Percentiles rank a stretch among this genome's conserved stretches.
Evolutionary conservation across 2,797 vertebrate species (phyloP).

Genomic region (Pseudomugil gertrudae): DNA sequence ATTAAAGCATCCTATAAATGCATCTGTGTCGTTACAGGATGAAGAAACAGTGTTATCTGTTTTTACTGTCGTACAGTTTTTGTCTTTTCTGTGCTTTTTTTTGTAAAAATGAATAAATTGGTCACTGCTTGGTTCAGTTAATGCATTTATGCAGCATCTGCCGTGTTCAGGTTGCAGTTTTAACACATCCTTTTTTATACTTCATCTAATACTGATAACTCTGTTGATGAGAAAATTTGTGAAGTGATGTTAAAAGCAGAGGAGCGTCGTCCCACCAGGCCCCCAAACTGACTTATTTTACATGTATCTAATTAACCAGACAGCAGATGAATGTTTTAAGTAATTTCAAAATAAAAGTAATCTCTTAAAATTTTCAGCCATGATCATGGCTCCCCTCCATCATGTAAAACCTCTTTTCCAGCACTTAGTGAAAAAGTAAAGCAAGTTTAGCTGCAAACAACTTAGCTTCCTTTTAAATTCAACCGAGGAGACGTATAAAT

Average conservation of each 20-base stretch:
- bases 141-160: background rate
- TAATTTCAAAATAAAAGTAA: constrained; percentile 25
- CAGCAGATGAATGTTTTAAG: constrained; percentile 6
- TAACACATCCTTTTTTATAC: background rate
- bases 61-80: no score
- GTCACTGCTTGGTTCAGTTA: background rate
- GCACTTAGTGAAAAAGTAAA: constrained; percentile 36
- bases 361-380: constrained; percentile 33
- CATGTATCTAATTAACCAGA: constrained; percentile 33
- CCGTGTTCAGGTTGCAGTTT: background rate
- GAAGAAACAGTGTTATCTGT: background rate
- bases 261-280: background rate
- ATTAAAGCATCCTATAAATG: no score
- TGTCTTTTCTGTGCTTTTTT: background rate
- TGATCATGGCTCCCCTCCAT: constrained; percentile 53
- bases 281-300: background rate
- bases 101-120: background rate
- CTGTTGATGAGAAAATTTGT: background rate
- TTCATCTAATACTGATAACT: background rate
- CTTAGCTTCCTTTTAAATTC: constrained; percentile 47
- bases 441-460: constrained; percentile 50
- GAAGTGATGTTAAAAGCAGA: constrained; percentile 17
- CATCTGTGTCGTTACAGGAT: background rate
- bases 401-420: constrained; percentile 58
- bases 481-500: constrained; percentile 58